phyloP scores from a whole-genome alignment of 2,888 invertebrate genomes.

The Arrhopalites spinosus region DNA sequence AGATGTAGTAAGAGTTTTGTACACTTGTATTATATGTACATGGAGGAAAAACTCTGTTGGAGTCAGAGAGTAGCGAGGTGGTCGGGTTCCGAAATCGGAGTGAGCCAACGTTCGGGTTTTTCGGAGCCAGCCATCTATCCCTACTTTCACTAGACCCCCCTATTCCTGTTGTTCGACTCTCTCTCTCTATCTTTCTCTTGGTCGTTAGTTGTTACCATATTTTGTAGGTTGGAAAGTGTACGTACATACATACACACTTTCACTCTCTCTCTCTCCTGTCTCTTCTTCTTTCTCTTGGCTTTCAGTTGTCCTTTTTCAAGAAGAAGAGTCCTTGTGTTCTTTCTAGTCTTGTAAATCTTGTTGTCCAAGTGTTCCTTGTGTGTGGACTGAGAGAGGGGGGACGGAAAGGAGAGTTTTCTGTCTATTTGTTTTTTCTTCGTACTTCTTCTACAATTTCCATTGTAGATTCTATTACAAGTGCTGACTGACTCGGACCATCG shows the following conservation, averaged over 20 bases:
- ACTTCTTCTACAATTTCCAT: no score
- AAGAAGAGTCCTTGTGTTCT: neutral
- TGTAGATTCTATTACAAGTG: no score
- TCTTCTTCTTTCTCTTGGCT: neutral
- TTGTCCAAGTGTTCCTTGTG: neutral
- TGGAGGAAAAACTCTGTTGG: no score
- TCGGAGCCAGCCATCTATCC: conserved; percentile 1
- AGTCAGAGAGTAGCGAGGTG: no score
- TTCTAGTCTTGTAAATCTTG: neutral
- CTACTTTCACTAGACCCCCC: neutral
- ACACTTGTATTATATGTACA: no score
- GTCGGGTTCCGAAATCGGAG: no score
- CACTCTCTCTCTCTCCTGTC: neutral
- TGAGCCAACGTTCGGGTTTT: neutral
- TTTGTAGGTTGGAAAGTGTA: neutral
- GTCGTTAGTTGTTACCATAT: neutral
- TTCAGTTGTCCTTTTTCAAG: neutral
- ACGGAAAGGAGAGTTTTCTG: no score
- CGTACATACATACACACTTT: neutral
- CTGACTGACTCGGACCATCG: no score
- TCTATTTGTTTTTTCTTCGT: no score
- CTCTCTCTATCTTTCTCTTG: neutral
- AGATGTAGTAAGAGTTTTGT: no score
- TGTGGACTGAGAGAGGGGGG: no score
- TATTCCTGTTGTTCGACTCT: neutral